Conservation (phyloP, 1,140 invertebrate genomes). For the Gryon sp. region DNA sequence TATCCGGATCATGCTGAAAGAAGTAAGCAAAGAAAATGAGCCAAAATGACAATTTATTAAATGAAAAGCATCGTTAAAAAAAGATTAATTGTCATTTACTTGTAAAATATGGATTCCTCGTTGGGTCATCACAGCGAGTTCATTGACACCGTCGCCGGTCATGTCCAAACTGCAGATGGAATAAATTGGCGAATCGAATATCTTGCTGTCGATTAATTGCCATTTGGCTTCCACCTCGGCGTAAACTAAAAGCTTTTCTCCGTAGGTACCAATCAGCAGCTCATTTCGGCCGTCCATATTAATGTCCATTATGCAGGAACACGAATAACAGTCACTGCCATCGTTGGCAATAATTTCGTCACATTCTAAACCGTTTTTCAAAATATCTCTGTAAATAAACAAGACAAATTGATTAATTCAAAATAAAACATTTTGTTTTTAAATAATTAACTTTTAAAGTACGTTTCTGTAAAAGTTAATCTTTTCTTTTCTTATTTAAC, state of each 20-base stretch:
- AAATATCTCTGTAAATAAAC: conserved; percentile 80
- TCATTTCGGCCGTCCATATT: conserved; percentile 87
- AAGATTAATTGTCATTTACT: conserved; percentile 4
- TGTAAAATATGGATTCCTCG: conserved; percentile 86
- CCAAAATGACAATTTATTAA: conserved; percentile 4
- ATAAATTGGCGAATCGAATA: conserved; percentile 83
- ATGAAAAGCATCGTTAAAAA: background rate
- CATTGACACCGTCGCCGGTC: conserved; percentile 85
- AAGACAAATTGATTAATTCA: background rate
- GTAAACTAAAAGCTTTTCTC: conserved; percentile 83
- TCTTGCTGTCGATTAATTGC: conserved; percentile 78
- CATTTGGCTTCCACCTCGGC: conserved; percentile 77
- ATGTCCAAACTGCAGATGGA: conserved; percentile 83
- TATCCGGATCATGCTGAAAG: conserved; percentile 53
- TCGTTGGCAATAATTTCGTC: conserved; percentile 78
- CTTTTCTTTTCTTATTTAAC: conserved; percentile 7
- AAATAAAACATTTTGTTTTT: too few relatives aligned
- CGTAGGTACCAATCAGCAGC: conserved; percentile 86
- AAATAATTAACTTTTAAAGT: conserved; percentile 8
- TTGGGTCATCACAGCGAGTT: conserved; percentile 84
- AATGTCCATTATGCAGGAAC: conserved; percentile 84
- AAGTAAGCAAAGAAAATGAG: background rate
- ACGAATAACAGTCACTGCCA: conserved; percentile 82
- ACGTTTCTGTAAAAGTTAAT: too few relatives aligned
- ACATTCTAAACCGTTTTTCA: conserved; percentile 80